Conservation (phyloP, 92 coral and sea anemone species). For the Meandrina meandrites region DNA sequence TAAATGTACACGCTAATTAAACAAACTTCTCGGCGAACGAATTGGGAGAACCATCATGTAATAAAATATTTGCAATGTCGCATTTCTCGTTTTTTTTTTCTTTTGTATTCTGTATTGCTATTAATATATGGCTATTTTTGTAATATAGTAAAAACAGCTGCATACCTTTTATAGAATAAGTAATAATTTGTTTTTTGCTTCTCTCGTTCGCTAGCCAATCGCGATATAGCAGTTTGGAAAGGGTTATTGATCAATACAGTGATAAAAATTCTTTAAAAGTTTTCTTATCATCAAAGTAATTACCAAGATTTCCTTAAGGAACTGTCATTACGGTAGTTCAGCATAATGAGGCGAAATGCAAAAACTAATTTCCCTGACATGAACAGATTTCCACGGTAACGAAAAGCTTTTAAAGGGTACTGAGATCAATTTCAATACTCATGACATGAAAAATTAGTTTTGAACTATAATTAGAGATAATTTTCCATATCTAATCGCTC, state of each 20-base stretch:
- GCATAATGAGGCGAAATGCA: background rate
- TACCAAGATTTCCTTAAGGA: background rate
- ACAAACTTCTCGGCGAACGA: background rate
- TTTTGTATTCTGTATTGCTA: background rate
- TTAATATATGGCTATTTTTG: background rate
- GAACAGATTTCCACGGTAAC: slow-evolving; percentile 1
- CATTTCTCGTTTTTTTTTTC: background rate
- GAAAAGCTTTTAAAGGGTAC: background rate
- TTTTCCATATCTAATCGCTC: background rate
- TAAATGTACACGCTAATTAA: background rate
- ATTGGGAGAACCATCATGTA: background rate
- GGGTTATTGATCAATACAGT: background rate
- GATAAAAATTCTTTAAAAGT: background rate
- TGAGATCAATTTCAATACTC: background rate
- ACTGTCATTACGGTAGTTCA: background rate
- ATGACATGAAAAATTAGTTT: background rate
- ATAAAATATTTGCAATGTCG: background rate
- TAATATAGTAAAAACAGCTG: background rate
- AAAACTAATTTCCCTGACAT: background rate
- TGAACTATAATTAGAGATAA: background rate
- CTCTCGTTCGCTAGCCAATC: background rate
- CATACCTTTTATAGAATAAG: slow-evolving; percentile 4
- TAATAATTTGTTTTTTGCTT: background rate
- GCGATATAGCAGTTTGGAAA: background rate
- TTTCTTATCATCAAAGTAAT: background rate